A percentile compares a stretch with the other conserved stretches of the same genome.
Conservation (phyloP, 2,113 vertebrate genomes). For the Alligator mississippiensis region DNA sequence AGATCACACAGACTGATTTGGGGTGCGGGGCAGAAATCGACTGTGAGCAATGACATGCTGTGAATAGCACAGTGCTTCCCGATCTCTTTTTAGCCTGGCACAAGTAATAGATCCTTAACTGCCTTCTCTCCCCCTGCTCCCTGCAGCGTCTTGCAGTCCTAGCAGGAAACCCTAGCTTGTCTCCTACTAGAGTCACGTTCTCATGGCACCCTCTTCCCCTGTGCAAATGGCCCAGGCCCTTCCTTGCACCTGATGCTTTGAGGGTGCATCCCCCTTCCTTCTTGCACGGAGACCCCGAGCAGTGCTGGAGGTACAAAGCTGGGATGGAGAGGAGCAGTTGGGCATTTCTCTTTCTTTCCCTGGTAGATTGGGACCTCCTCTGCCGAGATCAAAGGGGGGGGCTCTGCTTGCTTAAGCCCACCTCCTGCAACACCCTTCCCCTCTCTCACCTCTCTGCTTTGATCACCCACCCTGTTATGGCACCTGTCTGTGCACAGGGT, state of each 20-base stretch:
- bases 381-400: background rate
- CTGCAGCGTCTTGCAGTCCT: background rate
- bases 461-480: background rate
- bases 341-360: background rate
- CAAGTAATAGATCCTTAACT: background rate
- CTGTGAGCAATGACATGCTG: background rate
- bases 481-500: background rate
- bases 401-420: background rate
- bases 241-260: no score
- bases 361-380: background rate
- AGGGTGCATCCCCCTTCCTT: no score
- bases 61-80: background rate
- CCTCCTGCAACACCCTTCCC: background rate
- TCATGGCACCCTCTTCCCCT: background rate
- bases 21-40: background rate
- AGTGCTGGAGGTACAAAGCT: background rate
- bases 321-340: background rate
- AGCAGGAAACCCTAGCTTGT: background rate
- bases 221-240: no score
- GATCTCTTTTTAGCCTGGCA: background rate
- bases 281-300: background rate
- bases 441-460: background rate
- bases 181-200: background rate
- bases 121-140: background rate
- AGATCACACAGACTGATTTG: background rate